phyloP scores from a whole-genome alignment of 2,113 vertebrate genomes.

The Thinocorus orbignyianus region DNA sequence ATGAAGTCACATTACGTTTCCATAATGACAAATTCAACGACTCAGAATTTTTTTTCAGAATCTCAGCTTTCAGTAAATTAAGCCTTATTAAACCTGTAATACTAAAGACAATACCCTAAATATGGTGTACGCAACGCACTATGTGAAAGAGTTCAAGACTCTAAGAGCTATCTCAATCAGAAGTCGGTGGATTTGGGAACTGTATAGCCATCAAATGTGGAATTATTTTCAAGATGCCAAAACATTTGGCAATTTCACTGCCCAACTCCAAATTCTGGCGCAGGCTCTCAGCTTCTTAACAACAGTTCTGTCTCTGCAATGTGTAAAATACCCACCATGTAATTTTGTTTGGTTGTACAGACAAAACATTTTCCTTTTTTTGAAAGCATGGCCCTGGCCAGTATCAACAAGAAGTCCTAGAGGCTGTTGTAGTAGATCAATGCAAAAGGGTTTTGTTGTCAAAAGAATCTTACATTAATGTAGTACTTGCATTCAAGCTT shows the following conservation, averaged over 20 bases:
- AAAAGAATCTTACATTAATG: background rate
- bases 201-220: background rate
- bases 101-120: background rate
- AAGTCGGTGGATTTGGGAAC: background rate
- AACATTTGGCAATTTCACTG: background rate
- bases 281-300: background rate
- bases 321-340: background rate
- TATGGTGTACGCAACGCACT: background rate
- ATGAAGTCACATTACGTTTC: background rate
- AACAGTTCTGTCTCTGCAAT: background rate
- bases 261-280: background rate
- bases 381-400: background rate
- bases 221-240: background rate
- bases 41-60: background rate
- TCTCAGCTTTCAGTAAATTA: background rate
- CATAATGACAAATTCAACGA: background rate
- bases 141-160: background rate
- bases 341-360: background rate
- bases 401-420: background rate
- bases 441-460: background rate
- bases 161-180: background rate
- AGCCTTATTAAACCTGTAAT: background rate
- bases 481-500: background rate
- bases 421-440: background rate
- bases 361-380: background rate